Percentiles rank a stretch among this genome's conserved stretches.
phyloP scores from a whole-genome alignment of 2,797 vertebrate species.

The Eulemur rubriventer region DNA sequence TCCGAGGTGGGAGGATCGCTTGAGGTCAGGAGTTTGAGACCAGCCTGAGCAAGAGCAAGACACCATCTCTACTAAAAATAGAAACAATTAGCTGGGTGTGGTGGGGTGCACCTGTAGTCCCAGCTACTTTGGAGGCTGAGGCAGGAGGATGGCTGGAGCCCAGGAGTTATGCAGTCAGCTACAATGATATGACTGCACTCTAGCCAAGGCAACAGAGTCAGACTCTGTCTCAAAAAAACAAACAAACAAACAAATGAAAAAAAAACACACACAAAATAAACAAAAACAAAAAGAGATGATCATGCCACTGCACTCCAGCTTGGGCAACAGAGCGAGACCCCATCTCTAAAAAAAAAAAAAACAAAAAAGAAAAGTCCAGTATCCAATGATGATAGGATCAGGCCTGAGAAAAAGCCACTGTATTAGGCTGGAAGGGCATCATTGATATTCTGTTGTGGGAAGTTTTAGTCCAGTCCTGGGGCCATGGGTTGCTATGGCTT shows the following conservation, averaged over 20 bases:
- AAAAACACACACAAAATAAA: not conserved
- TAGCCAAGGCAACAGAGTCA: not conserved
- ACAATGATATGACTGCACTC: not conserved
- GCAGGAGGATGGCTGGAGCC: not conserved
- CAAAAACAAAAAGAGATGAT: too few relatives aligned
- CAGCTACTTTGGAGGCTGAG: not conserved
- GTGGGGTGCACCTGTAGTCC: not conserved
- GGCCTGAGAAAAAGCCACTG: not conserved
- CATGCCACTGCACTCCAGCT: not conserved
- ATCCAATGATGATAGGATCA: not conserved
- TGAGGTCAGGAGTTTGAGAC: not conserved
- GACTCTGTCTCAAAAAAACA: not conserved
- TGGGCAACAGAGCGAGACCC: not conserved
- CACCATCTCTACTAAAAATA: not conserved
- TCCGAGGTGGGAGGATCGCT: not conserved
- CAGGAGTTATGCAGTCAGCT: not conserved
- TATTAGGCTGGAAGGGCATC: not conserved
- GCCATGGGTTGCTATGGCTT: not conserved
- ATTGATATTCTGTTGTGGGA: accelerated
- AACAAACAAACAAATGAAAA: not conserved
- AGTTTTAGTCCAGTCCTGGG: not conserved
- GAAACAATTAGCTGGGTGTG: not conserved
- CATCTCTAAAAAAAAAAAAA: not conserved
- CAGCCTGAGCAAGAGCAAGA: not conserved
- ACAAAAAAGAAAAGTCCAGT: not conserved